A percentile compares a stretch with the other conserved stretches of the same genome.
phyloP scores from a whole-genome alignment of 2,888 invertebrate genomes.

The Trichogramma evanescens region DNA sequence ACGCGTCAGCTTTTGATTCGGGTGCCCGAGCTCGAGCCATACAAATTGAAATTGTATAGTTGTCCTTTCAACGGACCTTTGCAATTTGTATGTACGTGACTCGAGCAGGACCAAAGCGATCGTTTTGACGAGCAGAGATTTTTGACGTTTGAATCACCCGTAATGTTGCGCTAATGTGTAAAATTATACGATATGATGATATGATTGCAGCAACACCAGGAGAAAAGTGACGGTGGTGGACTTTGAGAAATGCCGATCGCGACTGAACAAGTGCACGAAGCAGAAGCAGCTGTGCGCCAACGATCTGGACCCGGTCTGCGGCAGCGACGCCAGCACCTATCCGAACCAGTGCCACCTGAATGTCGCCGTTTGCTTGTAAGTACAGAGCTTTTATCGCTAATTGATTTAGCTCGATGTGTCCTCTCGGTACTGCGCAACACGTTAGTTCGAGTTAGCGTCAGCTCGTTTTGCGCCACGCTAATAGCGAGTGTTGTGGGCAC shows the following conservation, averaged over 20 bases:
- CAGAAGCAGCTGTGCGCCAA: constrained; percentile 60
- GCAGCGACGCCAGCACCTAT: constrained; percentile 81
- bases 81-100: neutral
- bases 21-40: too few species aligned
- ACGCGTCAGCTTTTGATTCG: too few species aligned
- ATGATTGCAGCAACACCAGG: constrained; percentile 35
- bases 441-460: too few species aligned
- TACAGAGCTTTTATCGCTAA: constrained; percentile 24
- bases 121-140: neutral
- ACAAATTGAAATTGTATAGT: too few species aligned
- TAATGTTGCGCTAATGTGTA: too few species aligned
- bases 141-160: neutral
- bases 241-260: constrained; percentile 72
- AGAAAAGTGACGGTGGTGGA: constrained; percentile 63
- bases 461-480: too few species aligned
- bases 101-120: neutral
- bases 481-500: too few species aligned
- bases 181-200: neutral
- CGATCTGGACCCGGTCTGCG: constrained; percentile 75
- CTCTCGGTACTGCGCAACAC: too few species aligned
- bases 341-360: constrained; percentile 75
- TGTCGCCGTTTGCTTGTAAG: constrained; percentile 78
- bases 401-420: too few species aligned
- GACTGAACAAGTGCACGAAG: constrained; percentile 70
- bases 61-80: neutral